Conservation (phyloP, 2,797 vertebrate genomes). For the Microctenopoma stevenorrisi region DNA sequence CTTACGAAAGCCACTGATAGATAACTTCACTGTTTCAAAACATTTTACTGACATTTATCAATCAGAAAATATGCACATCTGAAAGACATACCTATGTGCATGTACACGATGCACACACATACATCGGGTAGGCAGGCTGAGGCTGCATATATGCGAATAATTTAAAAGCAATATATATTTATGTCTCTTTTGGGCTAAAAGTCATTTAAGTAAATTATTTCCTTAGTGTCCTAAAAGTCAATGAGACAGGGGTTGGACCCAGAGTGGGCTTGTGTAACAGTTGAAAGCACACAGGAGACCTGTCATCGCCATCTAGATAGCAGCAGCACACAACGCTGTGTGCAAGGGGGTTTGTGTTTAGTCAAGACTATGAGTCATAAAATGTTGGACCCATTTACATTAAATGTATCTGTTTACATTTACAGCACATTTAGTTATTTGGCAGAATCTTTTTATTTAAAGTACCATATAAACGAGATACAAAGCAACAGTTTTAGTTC, state of each 20-base stretch:
- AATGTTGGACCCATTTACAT: constrained; percentile 17
- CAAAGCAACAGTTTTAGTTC: constrained; percentile 4
- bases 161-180: constrained; percentile 10
- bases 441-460: too few species aligned
- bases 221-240: constrained; percentile 27
- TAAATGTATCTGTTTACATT: neutral
- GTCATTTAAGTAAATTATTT: constrained; percentile 29
- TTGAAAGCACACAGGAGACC: constrained; percentile 49
- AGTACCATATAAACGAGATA: neutral
- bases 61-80: constrained; percentile 62
- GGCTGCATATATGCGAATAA: constrained; percentile 1
- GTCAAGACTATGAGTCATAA: constrained; percentile 16
- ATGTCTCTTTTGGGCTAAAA: constrained; percentile 8
- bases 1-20: too few species aligned
- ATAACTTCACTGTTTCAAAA: too few species aligned
- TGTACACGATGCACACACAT: constrained; percentile 9
- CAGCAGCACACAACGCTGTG: constrained; percentile 17
- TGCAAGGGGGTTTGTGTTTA: constrained; percentile 32
- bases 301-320: constrained; percentile 50
- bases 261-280: constrained; percentile 58
- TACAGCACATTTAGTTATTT: constrained; percentile 2
- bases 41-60: neutral
- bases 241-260: constrained; percentile 15
- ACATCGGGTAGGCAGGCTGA: neutral
- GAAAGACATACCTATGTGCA: constrained; percentile 58